Conservation (phyloP, 1,140 invertebrate species). For the Sesamia nonagrioides region DNA sequence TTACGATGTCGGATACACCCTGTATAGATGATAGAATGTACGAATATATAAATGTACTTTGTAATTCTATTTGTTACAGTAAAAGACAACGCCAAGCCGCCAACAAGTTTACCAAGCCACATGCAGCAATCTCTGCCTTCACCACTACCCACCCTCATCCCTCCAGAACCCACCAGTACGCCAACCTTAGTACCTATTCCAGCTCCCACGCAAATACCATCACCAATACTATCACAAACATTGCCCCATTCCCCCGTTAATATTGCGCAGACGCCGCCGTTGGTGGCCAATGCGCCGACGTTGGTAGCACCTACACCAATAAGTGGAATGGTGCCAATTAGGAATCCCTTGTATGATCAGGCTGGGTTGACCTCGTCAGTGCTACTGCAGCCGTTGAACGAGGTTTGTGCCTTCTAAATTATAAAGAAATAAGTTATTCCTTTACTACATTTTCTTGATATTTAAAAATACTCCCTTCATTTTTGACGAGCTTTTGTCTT, state of each 20-base stretch:
- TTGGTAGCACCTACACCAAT: constrained; percentile 67
- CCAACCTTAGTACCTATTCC: constrained; percentile 53
- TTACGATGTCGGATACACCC: too few species aligned
- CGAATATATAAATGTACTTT: too few species aligned
- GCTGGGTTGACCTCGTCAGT: constrained; percentile 76
- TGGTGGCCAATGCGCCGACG: constrained; percentile 54
- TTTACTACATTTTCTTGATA: neutral
- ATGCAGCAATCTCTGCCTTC: constrained; percentile 69
- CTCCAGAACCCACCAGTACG: constrained; percentile 61
- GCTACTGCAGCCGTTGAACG: constrained; percentile 79
- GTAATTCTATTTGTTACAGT: constrained; percentile 53
- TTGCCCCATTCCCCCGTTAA: constrained; percentile 65
- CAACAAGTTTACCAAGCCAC: constrained; percentile 64
- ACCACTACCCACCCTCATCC: constrained; percentile 69
- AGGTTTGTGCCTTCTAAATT: constrained; percentile 64
- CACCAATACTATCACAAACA: constrained; percentile 57
- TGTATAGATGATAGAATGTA: too few species aligned
- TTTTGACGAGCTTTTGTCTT: too few species aligned
- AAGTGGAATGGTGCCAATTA: constrained; percentile 78
- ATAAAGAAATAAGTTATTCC: neutral
- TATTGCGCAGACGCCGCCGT: constrained; percentile 60
- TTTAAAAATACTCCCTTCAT: too few species aligned
- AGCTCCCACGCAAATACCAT: constrained; percentile 52
- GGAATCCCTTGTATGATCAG: constrained; percentile 78
- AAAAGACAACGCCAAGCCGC: constrained; percentile 69